Evolutionary conservation across 2,797 vertebrate genomes (phyloP), one percentile per base, ranked within the genome.

Genomic region (Furcifer pardalis): DNA sequence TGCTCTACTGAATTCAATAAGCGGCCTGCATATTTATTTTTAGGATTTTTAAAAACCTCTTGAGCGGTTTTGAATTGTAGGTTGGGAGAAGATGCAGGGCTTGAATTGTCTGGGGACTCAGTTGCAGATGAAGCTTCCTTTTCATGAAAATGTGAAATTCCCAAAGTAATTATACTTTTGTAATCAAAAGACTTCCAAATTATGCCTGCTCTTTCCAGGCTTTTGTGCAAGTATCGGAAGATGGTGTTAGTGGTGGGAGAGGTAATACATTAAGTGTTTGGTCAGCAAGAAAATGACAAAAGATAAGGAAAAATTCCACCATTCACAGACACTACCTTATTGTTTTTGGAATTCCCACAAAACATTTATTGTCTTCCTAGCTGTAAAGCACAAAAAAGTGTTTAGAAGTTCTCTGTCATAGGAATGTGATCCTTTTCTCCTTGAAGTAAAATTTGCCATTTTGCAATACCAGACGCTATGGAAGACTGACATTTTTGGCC

Each of bases 1-100:
- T 94, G 91, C 90, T 94, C 37, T 59, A 77, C 73, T 95, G 93
- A 93, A 92, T 93, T 88, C 91, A 90, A 91, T 90, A 88, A 93
- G 84, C 66, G 82, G 12, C 63, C 91, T 85, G 78, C 91, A 75
- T 84, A 89, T 92, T 92, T 90, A 91, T 90, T 95, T 94, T 84
- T 90, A 90, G 86, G 79, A 68, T 87, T 85, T 87, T 37, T 81
- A 52, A 86, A n/a, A 93, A 86, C 59, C 85, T 92, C 94, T 88
- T 86, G 90, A 94, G 82, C 92, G 86, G 91, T 93, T 93, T 75
- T 79, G 87, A 92, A 94, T 93, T 93, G 88, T 83, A 92, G 86
- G 80, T 90, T 92, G 89, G 85, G 91, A 89, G 71, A 92, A 92
- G 77, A 75, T 85, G 65, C 79, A 88, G n/a, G 78, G 60, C 82